Evolutionary conservation across 2,888 invertebrate genomes (phyloP).

Genomic region (Temnothorax ravouxi): DNA sequence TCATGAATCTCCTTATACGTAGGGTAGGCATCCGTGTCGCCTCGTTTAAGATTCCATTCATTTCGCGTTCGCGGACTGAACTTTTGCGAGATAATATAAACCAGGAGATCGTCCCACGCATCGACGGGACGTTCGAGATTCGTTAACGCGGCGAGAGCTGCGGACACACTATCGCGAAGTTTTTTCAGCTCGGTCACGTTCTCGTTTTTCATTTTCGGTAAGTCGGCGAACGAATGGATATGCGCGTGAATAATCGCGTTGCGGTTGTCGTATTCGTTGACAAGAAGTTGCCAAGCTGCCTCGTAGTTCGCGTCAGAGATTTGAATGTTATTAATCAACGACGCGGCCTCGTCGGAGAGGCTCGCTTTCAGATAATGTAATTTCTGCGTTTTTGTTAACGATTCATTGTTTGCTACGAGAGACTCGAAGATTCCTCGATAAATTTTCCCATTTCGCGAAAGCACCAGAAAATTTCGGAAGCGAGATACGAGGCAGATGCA

Average conservation of each 20-base stretch:
- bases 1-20: background rate
- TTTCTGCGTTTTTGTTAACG: too few species aligned
- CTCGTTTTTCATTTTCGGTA: background rate
- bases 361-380: too few species aligned
- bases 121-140: background rate
- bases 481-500: too few species aligned
- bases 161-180: background rate
- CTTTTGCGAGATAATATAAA: background rate
- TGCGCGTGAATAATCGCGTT: background rate
- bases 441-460: too few species aligned
- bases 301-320: background rate
- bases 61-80: background rate
- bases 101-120: background rate
- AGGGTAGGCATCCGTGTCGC: background rate
- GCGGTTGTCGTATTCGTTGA: background rate
- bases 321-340: too few species aligned
- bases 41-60: background rate
- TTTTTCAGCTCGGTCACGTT: background rate
- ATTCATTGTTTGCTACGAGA: too few species aligned
- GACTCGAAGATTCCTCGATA: too few species aligned
- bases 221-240: background rate
- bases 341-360: too few species aligned
- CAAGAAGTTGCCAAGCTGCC: background rate
- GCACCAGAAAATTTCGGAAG: too few species aligned
- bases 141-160: background rate